Evolutionary conservation across 2,888 invertebrate genomes (phyloP).

Genomic region (Syritta pipiens): DNA sequence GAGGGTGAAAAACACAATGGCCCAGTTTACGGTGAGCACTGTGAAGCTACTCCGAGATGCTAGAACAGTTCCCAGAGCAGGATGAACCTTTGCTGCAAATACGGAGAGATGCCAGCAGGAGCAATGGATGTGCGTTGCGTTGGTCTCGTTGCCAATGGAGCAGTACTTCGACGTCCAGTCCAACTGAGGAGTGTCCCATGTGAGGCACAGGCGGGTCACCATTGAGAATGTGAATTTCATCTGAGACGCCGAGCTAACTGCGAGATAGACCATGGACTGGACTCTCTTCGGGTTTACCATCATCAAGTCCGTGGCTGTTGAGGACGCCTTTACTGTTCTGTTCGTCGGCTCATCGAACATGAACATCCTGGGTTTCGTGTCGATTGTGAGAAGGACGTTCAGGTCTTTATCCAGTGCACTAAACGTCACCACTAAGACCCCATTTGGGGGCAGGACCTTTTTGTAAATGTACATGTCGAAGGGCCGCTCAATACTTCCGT

Average conservation of each 20-base stretch:
- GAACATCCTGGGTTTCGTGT: constrained; percentile 64
- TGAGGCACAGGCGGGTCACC: constrained; percentile 57
- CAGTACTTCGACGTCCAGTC: constrained; percentile 70
- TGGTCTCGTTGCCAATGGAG: constrained; percentile 41
- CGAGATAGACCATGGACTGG: too few species aligned
- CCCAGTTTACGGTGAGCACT: constrained; percentile 48
- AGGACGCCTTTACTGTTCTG: background rate
- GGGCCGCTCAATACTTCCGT: constrained; percentile 48
- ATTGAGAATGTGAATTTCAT: constrained; percentile 56
- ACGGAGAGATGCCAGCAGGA: constrained; percentile 70
- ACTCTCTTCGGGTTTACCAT: too few species aligned
- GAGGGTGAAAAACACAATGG: background rate
- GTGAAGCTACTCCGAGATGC: constrained; percentile 22
- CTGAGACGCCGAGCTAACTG: background rate
- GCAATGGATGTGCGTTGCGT: constrained; percentile 55
- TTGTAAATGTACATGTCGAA: constrained; percentile 70
- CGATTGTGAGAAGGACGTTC: constrained; percentile 50
- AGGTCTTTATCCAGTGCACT: constrained; percentile 34
- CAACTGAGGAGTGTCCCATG: constrained; percentile 51
- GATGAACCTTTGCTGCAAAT: constrained; percentile 65
- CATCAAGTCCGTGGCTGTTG: too few species aligned
- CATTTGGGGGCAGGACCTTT: constrained; percentile 62
- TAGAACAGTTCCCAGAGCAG: constrained; percentile 5
- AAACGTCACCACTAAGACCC: constrained; percentile 68
- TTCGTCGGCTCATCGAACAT: constrained; percentile 41